Percentiles rank a stretch among this genome's conserved stretches.
These are phyloP conservation scores for Paedocypris micromegethes DNA, from an alignment of 2,797 vertebrate species.

Conservation along the genomic window DNA sequence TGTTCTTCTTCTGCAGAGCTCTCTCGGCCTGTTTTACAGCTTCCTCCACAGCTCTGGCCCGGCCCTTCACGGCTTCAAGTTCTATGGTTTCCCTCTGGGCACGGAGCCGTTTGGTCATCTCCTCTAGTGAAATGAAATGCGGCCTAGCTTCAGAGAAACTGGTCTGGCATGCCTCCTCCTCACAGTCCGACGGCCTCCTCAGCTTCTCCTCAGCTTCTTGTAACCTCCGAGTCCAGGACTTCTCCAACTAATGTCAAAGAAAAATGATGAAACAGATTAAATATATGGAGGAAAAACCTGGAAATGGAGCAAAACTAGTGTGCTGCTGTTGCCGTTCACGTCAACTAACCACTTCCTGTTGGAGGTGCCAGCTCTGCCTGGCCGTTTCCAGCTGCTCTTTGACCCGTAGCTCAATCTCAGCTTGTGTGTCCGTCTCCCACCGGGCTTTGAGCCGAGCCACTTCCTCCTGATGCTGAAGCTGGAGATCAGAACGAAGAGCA, in stretches of 20 bases:
- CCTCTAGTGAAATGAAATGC: slow-evolving; percentile 51
- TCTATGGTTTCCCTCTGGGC: slow-evolving; percentile 65
- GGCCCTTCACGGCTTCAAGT: slow-evolving; percentile 62
- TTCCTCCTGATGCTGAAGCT: slow-evolving; percentile 66
- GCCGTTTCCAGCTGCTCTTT: slow-evolving; percentile 61
- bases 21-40: slow-evolving; percentile 63
- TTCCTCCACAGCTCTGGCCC: slow-evolving; percentile 61
- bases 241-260: slow-evolving; percentile 62
- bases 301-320: neutral
- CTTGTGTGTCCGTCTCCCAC: slow-evolving; percentile 74
- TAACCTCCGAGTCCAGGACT: slow-evolving; percentile 70
- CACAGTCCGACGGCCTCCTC: slow-evolving; percentile 52
- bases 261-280: neutral
- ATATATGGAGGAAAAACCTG: neutral
- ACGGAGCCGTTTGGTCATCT: slow-evolving; percentile 58
- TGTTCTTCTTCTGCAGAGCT: slow-evolving; percentile 70
- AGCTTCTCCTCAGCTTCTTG: slow-evolving; percentile 58
- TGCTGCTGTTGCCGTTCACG: neutral
- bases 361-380: slow-evolving; percentile 67
- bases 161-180: slow-evolving; percentile 70
- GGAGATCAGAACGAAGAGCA: slow-evolving; percentile 66
- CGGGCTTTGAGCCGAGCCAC: slow-evolving; percentile 63
- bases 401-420: slow-evolving; percentile 61
- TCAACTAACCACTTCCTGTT: slow-evolving; percentile 68
- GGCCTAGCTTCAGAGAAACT: slow-evolving; percentile 50